These are phyloP conservation scores for Stenoptilia bipunctidactyla DNA, from an alignment of 2,888 invertebrate genomes.

Conservation along the genomic window DNA sequence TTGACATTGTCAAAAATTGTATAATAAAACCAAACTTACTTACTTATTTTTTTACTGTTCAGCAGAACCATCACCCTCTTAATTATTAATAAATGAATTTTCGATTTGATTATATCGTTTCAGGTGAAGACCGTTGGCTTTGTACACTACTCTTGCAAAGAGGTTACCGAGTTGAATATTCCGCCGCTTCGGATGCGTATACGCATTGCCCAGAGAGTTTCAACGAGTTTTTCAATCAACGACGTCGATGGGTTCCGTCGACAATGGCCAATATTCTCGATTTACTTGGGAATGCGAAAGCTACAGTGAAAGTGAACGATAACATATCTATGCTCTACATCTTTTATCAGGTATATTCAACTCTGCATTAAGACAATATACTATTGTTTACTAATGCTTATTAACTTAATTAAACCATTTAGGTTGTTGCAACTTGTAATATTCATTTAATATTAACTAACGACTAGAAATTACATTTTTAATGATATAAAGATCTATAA, in stretches of 20 bases:
- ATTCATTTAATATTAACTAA: too few relatives aligned
- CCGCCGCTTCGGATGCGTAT: slow-evolving; percentile 94
- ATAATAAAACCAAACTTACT: too few relatives aligned
- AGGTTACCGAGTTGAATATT: slow-evolving; percentile 93
- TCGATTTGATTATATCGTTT: too few relatives aligned
- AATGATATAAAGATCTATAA: too few relatives aligned
- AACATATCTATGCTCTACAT: slow-evolving; percentile 89
- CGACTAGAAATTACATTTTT: too few relatives aligned
- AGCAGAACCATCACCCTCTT: too few relatives aligned
- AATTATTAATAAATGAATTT: too few relatives aligned
- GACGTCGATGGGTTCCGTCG: slow-evolving; percentile 95
- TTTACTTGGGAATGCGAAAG: slow-evolving; percentile 81
- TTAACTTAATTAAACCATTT: too few relatives aligned
- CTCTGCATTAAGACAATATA: background rate
- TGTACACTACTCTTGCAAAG: slow-evolving; percentile 92
- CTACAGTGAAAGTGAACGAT: slow-evolving; percentile 86
- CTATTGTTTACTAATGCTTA: too few relatives aligned
- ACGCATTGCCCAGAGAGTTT: slow-evolving; percentile 95
- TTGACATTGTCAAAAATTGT: too few relatives aligned
- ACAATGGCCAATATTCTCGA: slow-evolving; percentile 96
- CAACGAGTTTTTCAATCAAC: slow-evolving; percentile 93
- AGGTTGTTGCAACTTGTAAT: too few relatives aligned
- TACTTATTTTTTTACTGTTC: too few relatives aligned
- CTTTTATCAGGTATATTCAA: slow-evolving; percentile 71
- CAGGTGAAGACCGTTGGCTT: slow-evolving; percentile 96